phyloP scores from a whole-genome alignment of 1,140 invertebrate genomes.

The Sinella curviseta region DNA sequence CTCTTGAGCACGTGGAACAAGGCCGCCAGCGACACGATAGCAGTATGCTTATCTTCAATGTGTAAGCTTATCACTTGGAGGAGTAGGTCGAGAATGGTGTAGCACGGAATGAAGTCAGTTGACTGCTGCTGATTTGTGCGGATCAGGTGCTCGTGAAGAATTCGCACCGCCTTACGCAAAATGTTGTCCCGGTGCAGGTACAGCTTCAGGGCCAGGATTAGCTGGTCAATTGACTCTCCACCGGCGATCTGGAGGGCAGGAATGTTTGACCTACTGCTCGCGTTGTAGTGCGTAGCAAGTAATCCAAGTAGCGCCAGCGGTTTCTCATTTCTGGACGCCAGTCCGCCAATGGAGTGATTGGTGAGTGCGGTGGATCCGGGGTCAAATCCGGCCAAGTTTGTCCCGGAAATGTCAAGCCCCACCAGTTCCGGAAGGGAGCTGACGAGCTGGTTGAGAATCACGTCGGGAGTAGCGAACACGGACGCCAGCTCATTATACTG shows the following conservation, averaged over 20 bases:
- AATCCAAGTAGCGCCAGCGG: background rate
- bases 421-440: background rate
- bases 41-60: background rate
- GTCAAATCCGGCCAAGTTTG: background rate
- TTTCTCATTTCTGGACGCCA: background rate
- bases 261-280: background rate
- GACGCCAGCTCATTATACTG: conserved; percentile 7
- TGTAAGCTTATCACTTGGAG: background rate
- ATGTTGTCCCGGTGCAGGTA: background rate
- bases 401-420: background rate
- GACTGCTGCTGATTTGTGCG: no score
- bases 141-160: background rate
- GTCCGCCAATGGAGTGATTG: background rate
- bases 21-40: background rate
- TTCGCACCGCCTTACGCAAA: background rate
- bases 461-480: background rate
- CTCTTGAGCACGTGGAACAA: background rate
- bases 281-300: background rate
- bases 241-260: background rate
- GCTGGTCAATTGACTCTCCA: background rate
- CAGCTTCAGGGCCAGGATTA: background rate
- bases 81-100: background rate
- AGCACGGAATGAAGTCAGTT: background rate
- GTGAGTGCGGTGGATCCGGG: no score
- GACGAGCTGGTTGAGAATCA: background rate